These are phyloP conservation scores for Chromobotia macracanthus DNA, from an alignment of 2,797 vertebrate species.

Conservation along the genomic window DNA sequence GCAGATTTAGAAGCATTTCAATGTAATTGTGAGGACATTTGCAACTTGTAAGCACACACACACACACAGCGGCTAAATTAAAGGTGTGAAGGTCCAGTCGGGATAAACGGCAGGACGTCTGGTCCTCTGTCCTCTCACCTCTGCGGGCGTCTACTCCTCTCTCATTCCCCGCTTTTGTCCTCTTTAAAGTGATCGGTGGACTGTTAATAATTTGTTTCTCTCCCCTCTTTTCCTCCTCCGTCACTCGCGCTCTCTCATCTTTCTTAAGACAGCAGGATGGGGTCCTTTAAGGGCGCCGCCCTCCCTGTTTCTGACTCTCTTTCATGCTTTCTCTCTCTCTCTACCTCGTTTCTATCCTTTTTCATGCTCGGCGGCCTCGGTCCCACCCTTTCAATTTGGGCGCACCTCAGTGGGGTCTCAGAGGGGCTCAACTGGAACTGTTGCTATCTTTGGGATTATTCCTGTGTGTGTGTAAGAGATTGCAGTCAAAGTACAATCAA, in stretches of 20 bases:
- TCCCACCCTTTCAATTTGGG: constrained; percentile 77
- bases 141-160: constrained; percentile 54
- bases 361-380: constrained; percentile 74
- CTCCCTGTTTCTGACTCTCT: constrained; percentile 49
- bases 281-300: constrained; percentile 45
- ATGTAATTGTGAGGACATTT: no score
- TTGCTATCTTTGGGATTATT: constrained; percentile 73
- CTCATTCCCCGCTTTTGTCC: constrained; percentile 69
- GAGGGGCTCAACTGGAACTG: constrained; percentile 76
- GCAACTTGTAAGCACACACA: constrained; percentile 5
- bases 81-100: constrained; percentile 69
- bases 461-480: constrained; percentile 22
- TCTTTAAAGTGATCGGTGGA: constrained; percentile 80
- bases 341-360: constrained; percentile 69
- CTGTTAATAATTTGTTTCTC: constrained; percentile 82
- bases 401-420: constrained; percentile 69
- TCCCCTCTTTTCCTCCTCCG: constrained; percentile 61
- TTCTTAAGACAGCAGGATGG: constrained; percentile 43
- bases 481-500: constrained; percentile 15
- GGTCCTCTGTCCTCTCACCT: constrained; percentile 54
- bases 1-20: no score
- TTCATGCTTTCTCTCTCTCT: constrained; percentile 57
- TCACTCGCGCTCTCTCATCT: constrained; percentile 65
- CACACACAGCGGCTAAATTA: constrained; percentile 74
- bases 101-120: constrained; percentile 69